Evolutionary conservation across 1,140 invertebrate species (phyloP).

Genomic region (Bombus soroeensis): DNA sequence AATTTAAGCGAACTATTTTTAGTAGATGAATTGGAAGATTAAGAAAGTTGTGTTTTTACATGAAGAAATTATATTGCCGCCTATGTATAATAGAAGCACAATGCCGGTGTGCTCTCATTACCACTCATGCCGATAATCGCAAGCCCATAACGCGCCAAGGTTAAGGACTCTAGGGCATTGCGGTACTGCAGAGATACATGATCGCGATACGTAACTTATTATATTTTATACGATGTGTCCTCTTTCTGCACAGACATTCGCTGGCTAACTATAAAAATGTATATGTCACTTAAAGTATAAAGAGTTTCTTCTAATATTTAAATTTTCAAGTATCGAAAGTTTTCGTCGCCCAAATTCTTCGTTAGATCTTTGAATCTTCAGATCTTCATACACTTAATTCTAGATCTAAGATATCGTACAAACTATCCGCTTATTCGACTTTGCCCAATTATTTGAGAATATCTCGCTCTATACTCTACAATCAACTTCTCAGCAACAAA

Average conservation of each 20-base stretch:
- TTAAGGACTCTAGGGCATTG: constrained; percentile 55
- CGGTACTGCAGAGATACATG: constrained; percentile 43
- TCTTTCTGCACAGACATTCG: background rate
- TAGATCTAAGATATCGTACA: no score
- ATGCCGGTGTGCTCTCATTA: constrained; percentile 45
- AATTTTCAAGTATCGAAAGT: background rate
- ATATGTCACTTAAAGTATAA: no score
- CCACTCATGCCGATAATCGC: constrained; percentile 34
- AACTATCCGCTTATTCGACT: no score
- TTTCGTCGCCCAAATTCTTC: background rate
- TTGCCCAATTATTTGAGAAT: no score
- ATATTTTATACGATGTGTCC: constrained; percentile 16
- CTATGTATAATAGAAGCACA: constrained; percentile 2
- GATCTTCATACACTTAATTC: no score
- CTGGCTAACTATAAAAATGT: no score
- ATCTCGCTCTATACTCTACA: no score
- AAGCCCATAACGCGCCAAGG: constrained; percentile 39
- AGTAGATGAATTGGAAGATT: no score
- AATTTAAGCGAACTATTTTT: no score
- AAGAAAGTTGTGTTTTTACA: background rate
- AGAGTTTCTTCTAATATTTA: background rate
- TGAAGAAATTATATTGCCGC: constrained; percentile 28
- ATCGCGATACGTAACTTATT: constrained; percentile 45
- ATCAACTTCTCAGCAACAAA: background rate
- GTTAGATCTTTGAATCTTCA: background rate